phyloP scores from a whole-genome alignment of 2,797 vertebrate species.

The Poeciliopsis presidionis region DNA sequence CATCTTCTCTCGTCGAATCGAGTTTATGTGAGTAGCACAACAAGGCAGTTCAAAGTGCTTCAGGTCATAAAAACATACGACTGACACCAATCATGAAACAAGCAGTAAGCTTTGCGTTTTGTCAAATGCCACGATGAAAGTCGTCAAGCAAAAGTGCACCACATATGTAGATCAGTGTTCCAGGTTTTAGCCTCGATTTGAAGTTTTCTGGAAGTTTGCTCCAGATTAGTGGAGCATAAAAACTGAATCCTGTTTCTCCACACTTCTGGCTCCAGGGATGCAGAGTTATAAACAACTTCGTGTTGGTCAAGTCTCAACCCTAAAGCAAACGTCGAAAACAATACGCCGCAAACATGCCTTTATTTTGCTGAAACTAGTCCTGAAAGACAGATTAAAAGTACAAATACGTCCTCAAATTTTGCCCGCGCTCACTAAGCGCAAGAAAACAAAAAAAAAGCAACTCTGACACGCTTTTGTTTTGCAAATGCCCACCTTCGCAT shows the following conservation, averaged over 20 bases:
- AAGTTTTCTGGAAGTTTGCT: too few relatives aligned
- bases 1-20: too few relatives aligned
- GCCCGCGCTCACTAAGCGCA: neutral
- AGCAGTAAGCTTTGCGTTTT: too few relatives aligned
- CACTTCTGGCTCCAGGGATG: too few relatives aligned
- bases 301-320: neutral
- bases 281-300: neutral
- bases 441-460: neutral
- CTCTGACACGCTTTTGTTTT: neutral
- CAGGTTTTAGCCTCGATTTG: too few relatives aligned
- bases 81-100: too few relatives aligned
- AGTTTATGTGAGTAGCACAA: too few relatives aligned
- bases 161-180: too few relatives aligned
- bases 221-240: too few relatives aligned
- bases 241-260: too few relatives aligned
- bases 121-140: too few relatives aligned
- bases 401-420: neutral
- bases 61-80: neutral
- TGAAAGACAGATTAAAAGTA: neutral
- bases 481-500: neutral
- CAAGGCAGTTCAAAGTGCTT: neutral
- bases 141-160: too few relatives aligned
- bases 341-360: neutral
- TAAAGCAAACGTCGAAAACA: neutral
- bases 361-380: neutral